Base-by-base conservation (phyloP, 2,888 invertebrate species). In the Idaea straminata region DNA sequence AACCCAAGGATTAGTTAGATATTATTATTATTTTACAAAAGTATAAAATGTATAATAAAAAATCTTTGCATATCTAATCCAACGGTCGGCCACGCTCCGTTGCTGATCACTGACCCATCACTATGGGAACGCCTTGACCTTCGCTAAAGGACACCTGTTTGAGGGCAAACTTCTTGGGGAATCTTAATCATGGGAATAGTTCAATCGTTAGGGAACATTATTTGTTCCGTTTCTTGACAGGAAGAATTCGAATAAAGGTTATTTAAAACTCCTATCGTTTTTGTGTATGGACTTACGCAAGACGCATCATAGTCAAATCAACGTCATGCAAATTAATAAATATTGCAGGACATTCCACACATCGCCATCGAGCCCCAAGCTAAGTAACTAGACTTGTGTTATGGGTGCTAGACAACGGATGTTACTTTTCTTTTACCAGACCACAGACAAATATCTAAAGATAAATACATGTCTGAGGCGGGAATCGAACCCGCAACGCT, bases 51-150 rank as follows among this genome's bases (percentile, higher is more conserved):
- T 5, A 13, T 7, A 47, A 16, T n/a, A 70, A 72, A 69, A 70
- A 72, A 69, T 71, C 70, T 68, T 72, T 65, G 73, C 73, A 83
- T 80, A 80, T 78, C 75, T 77, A 74, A 73, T 72, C 68, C 81
- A 91, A 92, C 91, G 88, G 89, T 74, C 82, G 81, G 84, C 83
- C 86, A 87, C 84, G 89, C 84, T 87, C 84, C 80, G 77, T 65
- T 77, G 74, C 72, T 81, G 80, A 71, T 74, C 83, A 86, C 77
- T 85, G 90, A 85, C 86, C 89, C 89, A 83, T 86, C 78, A 77
- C 88, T 81, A 72, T 92, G 91, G 84, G 91, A 91, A 89, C 84
- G 83, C 77, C 87, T 87, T 89, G 88, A 91, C 92, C 92, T 92
- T 92, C 86, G 87, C 87, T 86, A 83, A 75, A 70, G 73, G 75